These are phyloP conservation scores for Athetis lepigone DNA, from an alignment of 2,888 invertebrate species.

Conservation along the genomic window DNA sequence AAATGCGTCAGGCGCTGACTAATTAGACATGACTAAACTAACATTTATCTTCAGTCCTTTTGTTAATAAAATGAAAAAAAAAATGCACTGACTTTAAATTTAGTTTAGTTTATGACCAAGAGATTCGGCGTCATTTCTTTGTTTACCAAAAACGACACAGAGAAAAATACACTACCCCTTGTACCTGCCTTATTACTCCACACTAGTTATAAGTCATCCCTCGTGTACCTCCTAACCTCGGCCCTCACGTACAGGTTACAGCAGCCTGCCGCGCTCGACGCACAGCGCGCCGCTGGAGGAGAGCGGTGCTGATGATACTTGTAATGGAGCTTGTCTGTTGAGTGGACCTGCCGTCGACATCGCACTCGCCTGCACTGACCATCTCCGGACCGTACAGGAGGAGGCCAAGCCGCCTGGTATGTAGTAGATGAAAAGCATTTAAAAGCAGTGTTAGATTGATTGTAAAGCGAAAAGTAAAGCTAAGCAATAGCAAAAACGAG, in stretches of 20 bases:
- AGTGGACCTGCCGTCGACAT: conserved; percentile 89
- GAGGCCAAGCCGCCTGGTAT: conserved; percentile 80
- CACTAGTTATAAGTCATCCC: conserved; percentile 20
- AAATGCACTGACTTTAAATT: no score
- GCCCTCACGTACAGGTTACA: conserved; percentile 92
- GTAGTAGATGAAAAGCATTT: background rate
- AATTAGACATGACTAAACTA: no score
- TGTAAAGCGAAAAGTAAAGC: no score
- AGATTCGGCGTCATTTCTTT: background rate
- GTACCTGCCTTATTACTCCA: conserved; percentile 21
- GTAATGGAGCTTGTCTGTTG: conserved; percentile 89
- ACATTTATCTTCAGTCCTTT: no score
- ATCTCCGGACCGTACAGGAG: conserved; percentile 92
- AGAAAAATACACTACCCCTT: conserved; percentile 12
- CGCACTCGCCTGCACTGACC: conserved; percentile 91
- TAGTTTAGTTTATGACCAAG: no score
- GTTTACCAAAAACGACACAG: background rate
- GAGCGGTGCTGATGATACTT: conserved; percentile 75
- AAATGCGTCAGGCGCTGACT: no score
- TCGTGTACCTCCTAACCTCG: background rate
- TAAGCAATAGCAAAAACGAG: no score
- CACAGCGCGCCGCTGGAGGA: conserved; percentile 93
- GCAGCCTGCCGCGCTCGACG: conserved; percentile 95
- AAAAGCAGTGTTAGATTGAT: no score
- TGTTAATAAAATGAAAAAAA: no score